These are phyloP conservation scores for Lypha dubia DNA, from an alignment of 2,888 invertebrate genomes.

Conservation along the genomic window DNA sequence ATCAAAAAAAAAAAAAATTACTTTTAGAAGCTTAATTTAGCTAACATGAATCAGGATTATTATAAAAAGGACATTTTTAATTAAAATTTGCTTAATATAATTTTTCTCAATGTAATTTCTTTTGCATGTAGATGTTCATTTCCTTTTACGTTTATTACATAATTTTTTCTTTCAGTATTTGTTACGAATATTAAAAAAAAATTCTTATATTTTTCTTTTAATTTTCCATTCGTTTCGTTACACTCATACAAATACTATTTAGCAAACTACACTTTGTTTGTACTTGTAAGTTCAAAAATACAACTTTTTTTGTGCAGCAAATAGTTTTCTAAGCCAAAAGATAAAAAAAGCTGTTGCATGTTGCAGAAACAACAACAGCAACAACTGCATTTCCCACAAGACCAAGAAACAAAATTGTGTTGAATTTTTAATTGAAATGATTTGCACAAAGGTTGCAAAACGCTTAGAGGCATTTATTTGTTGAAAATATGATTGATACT, in stretches of 20 bases:
- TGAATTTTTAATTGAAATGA: conserved; percentile 10
- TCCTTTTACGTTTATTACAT: too few relatives aligned
- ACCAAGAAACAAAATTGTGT: conserved; percentile 6
- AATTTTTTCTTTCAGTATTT: too few relatives aligned
- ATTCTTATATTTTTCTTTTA: conserved; percentile 16
- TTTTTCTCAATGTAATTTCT: too few relatives aligned
- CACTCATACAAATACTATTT: not conserved
- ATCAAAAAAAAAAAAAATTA: too few relatives aligned
- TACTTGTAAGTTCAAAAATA: not conserved
- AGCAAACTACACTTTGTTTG: not conserved
- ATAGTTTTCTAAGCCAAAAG: not conserved
- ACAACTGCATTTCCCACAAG: too few relatives aligned
- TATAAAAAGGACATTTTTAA: too few relatives aligned
- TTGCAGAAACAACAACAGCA: conserved; percentile 17
- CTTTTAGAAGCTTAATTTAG: too few relatives aligned
- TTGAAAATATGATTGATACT: conserved; percentile 43
- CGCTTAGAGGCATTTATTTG: conserved; percentile 47
- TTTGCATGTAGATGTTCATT: too few relatives aligned
- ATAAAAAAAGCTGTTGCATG: conserved; percentile 57
- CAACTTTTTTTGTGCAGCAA: conserved; percentile 36
- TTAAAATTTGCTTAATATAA: too few relatives aligned
- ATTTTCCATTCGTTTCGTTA: not conserved
- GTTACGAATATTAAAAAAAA: conserved; percentile 55
- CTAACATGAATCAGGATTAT: too few relatives aligned
- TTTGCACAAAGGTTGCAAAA: conserved; percentile 26